These are phyloP conservation scores for Ctenodactylus gundi DNA, from an alignment of 2,113 vertebrate genomes.

Conservation along the genomic window DNA sequence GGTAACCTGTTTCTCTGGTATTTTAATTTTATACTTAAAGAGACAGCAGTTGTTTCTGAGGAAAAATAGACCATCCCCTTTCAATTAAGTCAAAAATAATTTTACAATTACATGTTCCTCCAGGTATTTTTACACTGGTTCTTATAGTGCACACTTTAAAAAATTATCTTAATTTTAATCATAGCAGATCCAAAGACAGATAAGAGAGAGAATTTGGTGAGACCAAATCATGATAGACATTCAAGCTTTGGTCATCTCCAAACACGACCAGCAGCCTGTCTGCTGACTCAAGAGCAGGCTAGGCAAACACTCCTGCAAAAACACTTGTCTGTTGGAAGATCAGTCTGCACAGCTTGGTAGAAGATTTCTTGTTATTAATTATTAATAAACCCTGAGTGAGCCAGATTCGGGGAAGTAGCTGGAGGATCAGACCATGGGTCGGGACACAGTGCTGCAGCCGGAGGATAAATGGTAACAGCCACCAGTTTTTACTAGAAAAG, in stretches of 20 bases:
- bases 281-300: accelerated
- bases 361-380: background rate
- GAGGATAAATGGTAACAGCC: background rate
- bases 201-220: background rate
- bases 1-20: background rate
- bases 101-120: background rate
- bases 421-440: accelerated
- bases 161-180: background rate
- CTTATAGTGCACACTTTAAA: accelerated
- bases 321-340: background rate
- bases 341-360: too few species aligned
- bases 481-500: background rate
- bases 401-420: accelerated
- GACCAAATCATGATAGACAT: accelerated
- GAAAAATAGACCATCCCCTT: background rate
- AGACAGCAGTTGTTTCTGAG: background rate
- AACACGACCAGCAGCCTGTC: accelerated
- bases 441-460: background rate
- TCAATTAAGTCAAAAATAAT: background rate
- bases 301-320: background rate
- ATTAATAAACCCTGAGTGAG: background rate
- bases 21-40: background rate
- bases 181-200: background rate
- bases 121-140: too few species aligned
- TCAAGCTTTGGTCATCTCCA: accelerated